Conservation (phyloP, 2,113 vertebrate species). For the Heloderma charlesbogerti region DNA sequence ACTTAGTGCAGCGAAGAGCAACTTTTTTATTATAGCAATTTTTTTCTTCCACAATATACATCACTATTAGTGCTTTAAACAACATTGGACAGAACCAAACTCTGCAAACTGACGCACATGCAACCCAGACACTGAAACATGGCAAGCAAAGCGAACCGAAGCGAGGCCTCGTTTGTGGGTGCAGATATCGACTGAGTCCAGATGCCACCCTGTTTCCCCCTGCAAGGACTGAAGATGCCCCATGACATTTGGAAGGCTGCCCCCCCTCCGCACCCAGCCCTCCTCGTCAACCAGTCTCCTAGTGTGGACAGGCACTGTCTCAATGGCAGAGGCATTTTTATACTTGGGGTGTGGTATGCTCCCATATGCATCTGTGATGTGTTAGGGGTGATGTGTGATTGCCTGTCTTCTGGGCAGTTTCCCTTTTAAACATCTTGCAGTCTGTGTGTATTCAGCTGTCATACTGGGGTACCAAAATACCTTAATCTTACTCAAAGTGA, state of each 20-base stretch:
- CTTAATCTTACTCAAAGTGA: background rate
- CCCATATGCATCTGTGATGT: background rate
- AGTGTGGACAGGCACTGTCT: background rate
- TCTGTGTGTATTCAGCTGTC: background rate
- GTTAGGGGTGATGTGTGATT: no score
- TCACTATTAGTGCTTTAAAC: conserved; percentile 13
- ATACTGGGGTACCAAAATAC: background rate
- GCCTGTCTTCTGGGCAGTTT: background rate
- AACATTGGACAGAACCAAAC: background rate
- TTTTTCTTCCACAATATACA: conserved; percentile 36
- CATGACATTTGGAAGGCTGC: background rate
- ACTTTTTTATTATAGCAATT: conserved; percentile 27
- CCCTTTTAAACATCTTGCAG: background rate
- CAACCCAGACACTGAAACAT: background rate
- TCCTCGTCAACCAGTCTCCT: background rate
- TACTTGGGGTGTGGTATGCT: no score
- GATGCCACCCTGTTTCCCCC: no score
- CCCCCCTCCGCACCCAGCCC: background rate
- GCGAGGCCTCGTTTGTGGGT: background rate
- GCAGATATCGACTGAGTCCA: background rate
- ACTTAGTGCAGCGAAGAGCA: background rate
- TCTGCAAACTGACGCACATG: background rate
- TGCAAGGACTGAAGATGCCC: background rate
- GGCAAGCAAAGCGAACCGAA: background rate
- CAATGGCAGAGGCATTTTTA: no score